A percentile compares a stretch with the other conserved stretches of the same genome.
Conservation (phyloP, 2,113 vertebrate species). For the Cryptotis parvus region DNA sequence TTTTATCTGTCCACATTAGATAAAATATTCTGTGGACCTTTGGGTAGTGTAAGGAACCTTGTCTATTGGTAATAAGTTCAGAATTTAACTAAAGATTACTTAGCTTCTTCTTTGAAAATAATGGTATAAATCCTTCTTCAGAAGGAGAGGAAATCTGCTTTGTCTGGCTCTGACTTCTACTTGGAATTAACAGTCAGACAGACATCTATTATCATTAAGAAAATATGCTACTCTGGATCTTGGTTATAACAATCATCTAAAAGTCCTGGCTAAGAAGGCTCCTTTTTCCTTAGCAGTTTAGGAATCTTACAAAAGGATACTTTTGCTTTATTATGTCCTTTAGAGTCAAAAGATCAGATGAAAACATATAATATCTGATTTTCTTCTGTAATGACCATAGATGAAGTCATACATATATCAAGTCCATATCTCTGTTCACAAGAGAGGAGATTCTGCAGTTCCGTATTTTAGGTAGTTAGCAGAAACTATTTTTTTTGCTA, state of each 20-base stretch:
- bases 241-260: neutral
- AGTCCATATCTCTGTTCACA: neutral
- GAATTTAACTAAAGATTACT: constrained; percentile 74
- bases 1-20: constrained; percentile 50
- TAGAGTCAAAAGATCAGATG: constrained; percentile 44
- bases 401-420: neutral
- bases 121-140: constrained; percentile 29
- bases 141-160: constrained; percentile 49
- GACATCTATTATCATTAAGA: constrained; percentile 27
- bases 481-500: neutral
- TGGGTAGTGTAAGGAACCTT: constrained; percentile 57
- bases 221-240: constrained; percentile 24
- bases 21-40: constrained; percentile 62
- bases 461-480: neutral
- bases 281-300: constrained; percentile 34
- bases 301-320: constrained; percentile 10
- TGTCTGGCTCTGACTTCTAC: constrained; percentile 59
- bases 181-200: constrained; percentile 16
- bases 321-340: constrained; percentile 25
- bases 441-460: neutral
- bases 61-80: constrained; percentile 59
- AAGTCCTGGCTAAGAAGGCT: neutral
- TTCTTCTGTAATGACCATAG: neutral
- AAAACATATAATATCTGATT: constrained; percentile 13
- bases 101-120: constrained; percentile 66